Base-by-base conservation (phyloP, 2,888 invertebrate species). In the Rhamphomyia laevipes region DNA sequence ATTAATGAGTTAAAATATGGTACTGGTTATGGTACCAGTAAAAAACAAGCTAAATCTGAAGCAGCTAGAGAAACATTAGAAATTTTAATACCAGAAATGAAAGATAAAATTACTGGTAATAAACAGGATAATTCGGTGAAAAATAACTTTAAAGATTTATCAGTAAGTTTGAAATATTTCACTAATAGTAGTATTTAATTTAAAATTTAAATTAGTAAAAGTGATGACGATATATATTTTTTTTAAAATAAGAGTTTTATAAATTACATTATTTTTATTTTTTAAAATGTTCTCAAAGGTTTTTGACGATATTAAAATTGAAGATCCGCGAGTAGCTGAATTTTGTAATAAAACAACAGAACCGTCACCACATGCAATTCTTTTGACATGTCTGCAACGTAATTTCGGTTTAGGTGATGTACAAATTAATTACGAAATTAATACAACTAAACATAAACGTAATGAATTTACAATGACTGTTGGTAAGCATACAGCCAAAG, bases 301-400 rank as follows among this genome's bases (percentile, higher is more conserved):
- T 63, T 93, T 93, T 67, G 95, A 97, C 73, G 86, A 88, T 68
- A 88, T 97, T 57, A 81, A 84, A 57, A 88, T 97, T 49, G 88
- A 88, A 64, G 96, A 97, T 76, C 92, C 94, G 0, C 79, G 96
- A 56, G 89, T 97, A 27, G 81, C 87, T 42, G 94, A 95, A 70
- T 86, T 96, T 69, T 96, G 95, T 71, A 85, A 86, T n/a, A 92
- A 92, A 67, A 90, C 94, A 0, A 93, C 94, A 44, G 95, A 96
- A 71, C 93, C 93, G 0, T 85, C 89, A 11, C 97, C 97, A 0
- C 95, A 92, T 73, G 87, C 92, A 58, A 88, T 96, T 55, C 75
- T 97, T 48, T 74, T 92, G 43, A 95, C 93, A 6, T 95, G 95
- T 63, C 75, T 95, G 51, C 86, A 92, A 65, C 74, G 94, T 56